Percentiles rank a stretch among this genome's conserved stretches.
Conservation (phyloP, 2,888 invertebrate genomes). For the Patella caerulea region DNA sequence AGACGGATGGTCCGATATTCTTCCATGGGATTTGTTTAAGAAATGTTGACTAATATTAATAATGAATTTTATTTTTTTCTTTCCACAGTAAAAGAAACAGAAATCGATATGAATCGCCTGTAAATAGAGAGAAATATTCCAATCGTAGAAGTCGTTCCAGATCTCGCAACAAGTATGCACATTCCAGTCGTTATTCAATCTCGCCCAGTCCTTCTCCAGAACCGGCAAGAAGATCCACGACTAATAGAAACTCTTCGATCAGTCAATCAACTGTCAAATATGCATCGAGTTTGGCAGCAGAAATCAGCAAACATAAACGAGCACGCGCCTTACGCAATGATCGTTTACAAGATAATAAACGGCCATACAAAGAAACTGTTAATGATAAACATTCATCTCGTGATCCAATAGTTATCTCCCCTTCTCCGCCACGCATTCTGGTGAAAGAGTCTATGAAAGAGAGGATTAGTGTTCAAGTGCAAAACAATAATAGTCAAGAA, state of each 20-base stretch:
- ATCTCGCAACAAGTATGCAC: background rate
- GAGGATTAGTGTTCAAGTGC: constrained; percentile 7
- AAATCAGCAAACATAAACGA: constrained; percentile 67
- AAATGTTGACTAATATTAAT: no score
- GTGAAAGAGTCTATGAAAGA: background rate
- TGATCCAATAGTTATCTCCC: constrained; percentile 23
- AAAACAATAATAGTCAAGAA: background rate
- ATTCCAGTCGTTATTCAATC: background rate
- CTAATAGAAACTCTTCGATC: constrained; percentile 35
- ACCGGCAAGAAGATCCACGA: background rate
- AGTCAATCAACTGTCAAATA: constrained; percentile 58
- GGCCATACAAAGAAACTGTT: constrained; percentile 36
- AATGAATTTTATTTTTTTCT: background rate
- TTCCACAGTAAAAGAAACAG: background rate
- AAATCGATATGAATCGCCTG: background rate
- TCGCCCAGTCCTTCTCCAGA: background rate
- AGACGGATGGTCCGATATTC: no score
- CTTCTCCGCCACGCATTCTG: constrained; percentile 7
- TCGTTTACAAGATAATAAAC: constrained; percentile 75
- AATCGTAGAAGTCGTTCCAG: background rate
- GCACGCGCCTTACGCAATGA: constrained; percentile 41
- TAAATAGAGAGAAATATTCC: constrained; percentile 1
- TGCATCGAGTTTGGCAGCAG: constrained; percentile 67
- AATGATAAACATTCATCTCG: constrained; percentile 8
- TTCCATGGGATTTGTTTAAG: no score